A percentile compares a stretch with the other conserved stretches of the same genome.
These are phyloP conservation scores for Cataglyphis livida DNA, from an alignment of 2,888 invertebrate genomes.

Conservation along the genomic window DNA sequence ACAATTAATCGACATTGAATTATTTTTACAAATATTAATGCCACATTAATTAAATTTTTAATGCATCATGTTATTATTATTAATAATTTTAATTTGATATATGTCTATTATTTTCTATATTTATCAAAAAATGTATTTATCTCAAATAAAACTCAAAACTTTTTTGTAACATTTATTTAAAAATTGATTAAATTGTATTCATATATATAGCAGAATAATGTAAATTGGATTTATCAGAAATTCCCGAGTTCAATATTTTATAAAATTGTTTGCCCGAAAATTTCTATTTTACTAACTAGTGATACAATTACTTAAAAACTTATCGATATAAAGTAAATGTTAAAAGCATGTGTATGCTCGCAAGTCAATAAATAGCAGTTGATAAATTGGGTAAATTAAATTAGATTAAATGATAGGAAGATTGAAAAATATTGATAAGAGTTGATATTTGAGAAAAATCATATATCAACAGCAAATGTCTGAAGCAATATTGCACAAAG, in stretches of 20 bases:
- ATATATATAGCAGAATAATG: not conserved
- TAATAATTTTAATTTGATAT: not conserved
- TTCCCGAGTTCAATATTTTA: not conserved
- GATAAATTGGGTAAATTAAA: not conserved
- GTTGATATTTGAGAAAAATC: not conserved
- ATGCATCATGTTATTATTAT: not conserved
- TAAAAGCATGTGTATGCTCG: not conserved
- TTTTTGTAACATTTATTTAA: not conserved
- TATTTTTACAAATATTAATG: not conserved
- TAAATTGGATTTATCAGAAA: not conserved
- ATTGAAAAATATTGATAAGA: slow-evolving; percentile 20
- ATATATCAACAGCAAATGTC: not conserved
- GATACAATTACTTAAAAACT: not conserved
- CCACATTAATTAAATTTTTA: not conserved
- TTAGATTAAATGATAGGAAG: not conserved
- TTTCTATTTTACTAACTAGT: slow-evolving; percentile 3
- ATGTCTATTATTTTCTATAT: not conserved
- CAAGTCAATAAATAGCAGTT: not conserved
- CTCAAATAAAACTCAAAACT: not conserved
- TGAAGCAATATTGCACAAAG: not conserved
- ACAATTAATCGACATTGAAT: not conserved
- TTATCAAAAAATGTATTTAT: not conserved
- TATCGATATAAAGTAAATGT: slow-evolving; percentile 19
- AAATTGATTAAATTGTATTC: not conserved
- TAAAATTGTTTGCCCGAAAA: not conserved